Percentiles rank a stretch among this genome's conserved stretches.
Evolutionary conservation across 2,113 vertebrate species (phyloP).

Genomic region (Gavialis gangeticus): DNA sequence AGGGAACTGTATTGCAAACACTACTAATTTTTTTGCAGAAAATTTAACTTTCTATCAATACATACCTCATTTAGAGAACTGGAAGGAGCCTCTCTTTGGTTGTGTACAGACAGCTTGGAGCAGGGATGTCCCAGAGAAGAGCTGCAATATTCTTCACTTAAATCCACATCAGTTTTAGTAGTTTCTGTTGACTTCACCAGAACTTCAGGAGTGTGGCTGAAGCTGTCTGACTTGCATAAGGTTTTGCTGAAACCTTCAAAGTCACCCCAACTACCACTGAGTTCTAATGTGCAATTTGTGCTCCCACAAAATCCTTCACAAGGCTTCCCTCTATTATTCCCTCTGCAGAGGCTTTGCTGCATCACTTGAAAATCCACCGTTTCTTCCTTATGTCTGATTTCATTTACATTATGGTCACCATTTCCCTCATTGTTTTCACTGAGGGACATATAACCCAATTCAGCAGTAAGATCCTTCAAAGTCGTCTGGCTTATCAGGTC

Average conservation of each 20-base stretch:
- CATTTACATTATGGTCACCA: not conserved
- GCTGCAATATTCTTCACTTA: fast-evolving
- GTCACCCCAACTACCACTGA: slow-evolving; percentile 68
- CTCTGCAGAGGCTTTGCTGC: not conserved
- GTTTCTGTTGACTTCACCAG: not conserved
- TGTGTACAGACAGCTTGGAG: not conserved
- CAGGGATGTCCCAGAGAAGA: not conserved
- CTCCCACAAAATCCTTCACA: not conserved
- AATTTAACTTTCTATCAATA: not conserved
- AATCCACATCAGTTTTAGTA: fast-evolving
- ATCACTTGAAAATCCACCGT: not conserved
- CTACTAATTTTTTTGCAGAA: not conserved
- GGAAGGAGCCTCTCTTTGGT: not conserved
- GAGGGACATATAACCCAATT: not conserved
- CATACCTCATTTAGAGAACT: slow-evolving; percentile 47
- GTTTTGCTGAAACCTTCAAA: slow-evolving; percentile 75
- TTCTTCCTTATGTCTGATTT: not conserved
- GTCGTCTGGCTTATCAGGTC: not conserved
- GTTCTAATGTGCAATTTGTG: not conserved
- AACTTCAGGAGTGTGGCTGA: not conserved
- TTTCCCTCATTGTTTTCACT: not conserved
- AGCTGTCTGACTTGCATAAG: not conserved
- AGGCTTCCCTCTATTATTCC: not conserved
- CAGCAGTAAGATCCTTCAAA: not conserved
- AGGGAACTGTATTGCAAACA: not conserved